Percentiles rank a stretch among this genome's conserved stretches.
Conservation (phyloP, 2,888 invertebrate genomes). For the Quadriops clusia region DNA sequence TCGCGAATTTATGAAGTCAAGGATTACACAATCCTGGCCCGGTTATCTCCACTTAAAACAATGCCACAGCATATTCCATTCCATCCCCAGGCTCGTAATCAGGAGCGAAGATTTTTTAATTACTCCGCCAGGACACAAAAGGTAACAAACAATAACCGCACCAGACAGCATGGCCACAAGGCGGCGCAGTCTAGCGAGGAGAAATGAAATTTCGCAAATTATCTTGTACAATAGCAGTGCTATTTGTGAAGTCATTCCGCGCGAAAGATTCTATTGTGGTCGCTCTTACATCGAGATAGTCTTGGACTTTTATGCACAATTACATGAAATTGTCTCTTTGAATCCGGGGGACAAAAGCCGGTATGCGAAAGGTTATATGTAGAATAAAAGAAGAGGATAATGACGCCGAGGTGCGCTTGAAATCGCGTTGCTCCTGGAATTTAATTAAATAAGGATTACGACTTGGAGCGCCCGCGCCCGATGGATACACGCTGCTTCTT, state of each 20-base stretch:
- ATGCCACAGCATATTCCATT: no score
- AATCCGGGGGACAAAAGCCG: constrained; percentile 30
- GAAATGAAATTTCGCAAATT: no score
- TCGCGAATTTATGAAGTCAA: no score
- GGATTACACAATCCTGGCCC: no score
- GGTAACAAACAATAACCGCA: no score
- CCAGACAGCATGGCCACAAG: no score
- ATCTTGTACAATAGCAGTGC: constrained; percentile 26
- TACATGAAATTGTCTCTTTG: constrained; percentile 33
- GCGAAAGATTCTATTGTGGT: constrained; percentile 29
- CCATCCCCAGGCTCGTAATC: no score
- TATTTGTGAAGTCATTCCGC: constrained; percentile 32
- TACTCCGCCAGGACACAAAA: no score
- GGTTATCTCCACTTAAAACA: no score
- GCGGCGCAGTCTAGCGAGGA: no score
- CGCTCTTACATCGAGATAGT: constrained; percentile 23
- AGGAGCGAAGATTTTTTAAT: no score
- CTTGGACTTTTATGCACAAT: constrained; percentile 32
- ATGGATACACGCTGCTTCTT: constrained; percentile 14
- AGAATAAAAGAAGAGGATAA: constrained; percentile 37
- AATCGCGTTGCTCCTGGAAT: constrained; percentile 30
- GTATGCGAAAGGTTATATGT: constrained; percentile 38
- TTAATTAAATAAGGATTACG: constrained; percentile 38
- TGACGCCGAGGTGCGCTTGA: constrained; percentile 31
- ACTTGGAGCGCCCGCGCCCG: constrained; percentile 19